Percentiles rank a stretch among this genome's conserved stretches.
phyloP scores from a whole-genome alignment of 2,888 invertebrate species.

The Drosophila picticornis region DNA sequence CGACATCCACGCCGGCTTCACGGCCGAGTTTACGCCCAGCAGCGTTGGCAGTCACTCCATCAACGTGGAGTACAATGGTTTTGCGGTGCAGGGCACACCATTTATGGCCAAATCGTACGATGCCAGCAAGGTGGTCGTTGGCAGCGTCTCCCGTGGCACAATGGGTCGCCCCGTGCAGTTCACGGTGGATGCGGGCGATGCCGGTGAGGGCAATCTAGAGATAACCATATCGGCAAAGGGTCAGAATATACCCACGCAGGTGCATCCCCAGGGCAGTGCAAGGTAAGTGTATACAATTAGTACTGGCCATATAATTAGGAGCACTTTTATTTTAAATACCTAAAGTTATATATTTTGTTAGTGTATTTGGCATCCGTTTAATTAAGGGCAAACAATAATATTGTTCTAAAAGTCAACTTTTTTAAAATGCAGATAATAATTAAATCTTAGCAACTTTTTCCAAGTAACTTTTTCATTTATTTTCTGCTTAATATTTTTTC shows the following conservation, averaged over 20 bases:
- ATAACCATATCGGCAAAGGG: conserved; percentile 98
- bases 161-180: conserved; percentile 97
- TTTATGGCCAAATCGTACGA: conserved; percentile 97
- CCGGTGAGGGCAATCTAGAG: conserved; percentile 98
- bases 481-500: neutral
- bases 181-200: conserved; percentile 97
- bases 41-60: conserved; percentile 97
- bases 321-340: neutral
- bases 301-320: neutral
- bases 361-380: neutral
- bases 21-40: conserved; percentile 95
- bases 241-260: conserved; percentile 97
- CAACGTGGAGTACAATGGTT: conserved; percentile 95
- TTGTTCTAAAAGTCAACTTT: neutral
- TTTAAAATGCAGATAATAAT: neutral
- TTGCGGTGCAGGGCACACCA: conserved; percentile 94
- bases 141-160: conserved; percentile 91
- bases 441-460: neutral
- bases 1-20: conserved; percentile 94
- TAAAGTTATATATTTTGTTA: neutral
- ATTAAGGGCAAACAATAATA: neutral
- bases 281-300: conserved; percentile 70
- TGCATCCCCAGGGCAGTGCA: conserved; percentile 95
- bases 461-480: neutral
- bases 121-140: conserved; percentile 93